Evolutionary conservation across 2,113 vertebrate genomes (phyloP).

Genomic region (Balaenoptera acutorostrata): DNA sequence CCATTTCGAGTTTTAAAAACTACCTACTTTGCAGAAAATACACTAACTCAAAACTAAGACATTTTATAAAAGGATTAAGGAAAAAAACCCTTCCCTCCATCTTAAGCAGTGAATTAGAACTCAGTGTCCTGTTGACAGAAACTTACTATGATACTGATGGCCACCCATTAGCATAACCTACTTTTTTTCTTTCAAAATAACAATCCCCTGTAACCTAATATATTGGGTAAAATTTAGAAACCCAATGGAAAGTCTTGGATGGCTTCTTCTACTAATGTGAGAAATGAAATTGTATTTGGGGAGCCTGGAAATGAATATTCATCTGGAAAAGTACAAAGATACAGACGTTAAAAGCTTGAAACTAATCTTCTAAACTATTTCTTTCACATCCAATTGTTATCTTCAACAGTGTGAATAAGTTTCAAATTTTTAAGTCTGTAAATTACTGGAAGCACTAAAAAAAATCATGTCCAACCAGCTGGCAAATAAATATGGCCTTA

Average conservation of each 20-base stretch:
- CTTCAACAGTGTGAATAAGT: background rate
- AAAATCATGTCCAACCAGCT: background rate
- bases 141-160: background rate
- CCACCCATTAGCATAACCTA: background rate
- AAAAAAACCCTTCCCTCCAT: background rate
- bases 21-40: background rate
- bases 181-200: slow-evolving; percentile 17
- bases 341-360: background rate
- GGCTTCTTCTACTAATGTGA: background rate
- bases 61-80: background rate
- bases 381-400: background rate
- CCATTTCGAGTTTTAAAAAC: background rate
- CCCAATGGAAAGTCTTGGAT: background rate
- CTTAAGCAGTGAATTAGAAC: background rate
- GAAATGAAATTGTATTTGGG: slow-evolving; percentile 17
- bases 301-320: slow-evolving; percentile 17
- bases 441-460: background rate
- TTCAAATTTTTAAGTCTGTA: background rate
- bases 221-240: slow-evolving; percentile 37
- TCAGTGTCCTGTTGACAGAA: background rate
- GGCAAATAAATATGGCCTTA: background rate
- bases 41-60: background rate
- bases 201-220: background rate
- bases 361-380: slow-evolving; percentile 23
- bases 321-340: background rate